Evolutionary conservation across 2,888 invertebrate species (phyloP), one percentile per base, ranked within the genome.

Genomic region (Lasioglossum malachurum): DNA sequence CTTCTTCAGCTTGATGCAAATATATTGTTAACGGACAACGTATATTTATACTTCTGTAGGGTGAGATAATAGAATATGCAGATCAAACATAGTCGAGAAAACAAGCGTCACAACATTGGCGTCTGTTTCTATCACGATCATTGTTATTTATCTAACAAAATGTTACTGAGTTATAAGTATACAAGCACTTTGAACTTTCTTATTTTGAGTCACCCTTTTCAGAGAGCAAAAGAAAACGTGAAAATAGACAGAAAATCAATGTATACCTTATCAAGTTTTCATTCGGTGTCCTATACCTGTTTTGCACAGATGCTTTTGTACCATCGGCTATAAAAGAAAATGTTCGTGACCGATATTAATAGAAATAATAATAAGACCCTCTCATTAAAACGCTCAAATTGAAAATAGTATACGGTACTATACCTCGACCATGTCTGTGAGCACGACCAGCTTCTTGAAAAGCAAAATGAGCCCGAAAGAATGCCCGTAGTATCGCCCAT

Each of bases 401-500:
- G 4, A 31, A 64, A 71, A 41, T 41, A 41, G 23, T 41, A 23
- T 27, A 46, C 35, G 23, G 60, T 72, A 75, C 27, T 64, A 4
- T 90, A 96, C 96, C 96, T 95, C 96, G 95, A 31, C 95, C 95
- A 88, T 95, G 95, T 88, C 98, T 96, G 93, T 98, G 98, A 87
- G 96, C 96, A 82, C 97, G 96, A 10, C 98, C 98, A 46, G 98
- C 98, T 95, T 98, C 98, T 93, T 97, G 96, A 95, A 99, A 99
- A 16, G 98, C 98, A 96, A 98, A 98, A 95, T 98, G 98, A 27
- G 98, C 98, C 89, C 98, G 97, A 95, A 98, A 98, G 96, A 99
- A 98, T 1, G 98, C 98, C 86, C 99, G 96, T 31, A 99, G 97
- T 90, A 99, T 98, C 14, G 98, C 98, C 99, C 99, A 99, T 81